Evolutionary conservation across 2,888 invertebrate genomes (phyloP), one percentile per base, ranked within the genome.

Genomic region (Aleiodes testaceus): DNA sequence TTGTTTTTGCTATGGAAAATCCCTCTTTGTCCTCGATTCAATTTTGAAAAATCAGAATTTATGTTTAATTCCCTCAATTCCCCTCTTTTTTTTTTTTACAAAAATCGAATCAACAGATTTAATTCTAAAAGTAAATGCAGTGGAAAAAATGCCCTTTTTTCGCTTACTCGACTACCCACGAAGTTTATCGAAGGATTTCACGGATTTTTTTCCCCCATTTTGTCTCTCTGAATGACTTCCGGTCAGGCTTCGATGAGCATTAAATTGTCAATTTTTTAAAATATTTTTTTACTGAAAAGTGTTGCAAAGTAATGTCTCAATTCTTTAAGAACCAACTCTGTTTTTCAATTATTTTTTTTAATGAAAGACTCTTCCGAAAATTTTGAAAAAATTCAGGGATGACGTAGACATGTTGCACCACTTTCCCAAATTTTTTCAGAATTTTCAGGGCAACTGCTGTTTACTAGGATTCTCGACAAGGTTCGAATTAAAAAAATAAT

Each of bases 161-260:
- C 36, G 4, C 18, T 59, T 18, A 59, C 12, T 26, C 22, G 59
- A 59, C 59, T 59, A 59, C 59, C 59, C 59, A 59, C 59, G 59
- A 59, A 59, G 59, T 59, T 59, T 59, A 59, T 42, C 42, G 11
- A 59, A 59, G 18, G 59, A 59, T 59, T 59, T 64, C 63, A 47
- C 44, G 63, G 63, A 22, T 66, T 66, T 52, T 44, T 44, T 16
- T 14, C 30, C 4, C 1, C 5, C 14, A 5, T 47, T 36, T 36
- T 1, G 36, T 36, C 36, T 53, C 53, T 66, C 36, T 50, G 26
- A 36, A 36, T 67, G 55, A 67, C 66, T 67, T 67, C 66, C 66
- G 66, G 53, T 67, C 44, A 42, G 22, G 55, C 53, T 52, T 53
- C 55, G 22, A 14, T 44, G 22, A 67, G 22, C 66, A 59, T 59